phyloP scores from a whole-genome alignment of 2,888 invertebrate genomes.

The Noctua janthina region DNA sequence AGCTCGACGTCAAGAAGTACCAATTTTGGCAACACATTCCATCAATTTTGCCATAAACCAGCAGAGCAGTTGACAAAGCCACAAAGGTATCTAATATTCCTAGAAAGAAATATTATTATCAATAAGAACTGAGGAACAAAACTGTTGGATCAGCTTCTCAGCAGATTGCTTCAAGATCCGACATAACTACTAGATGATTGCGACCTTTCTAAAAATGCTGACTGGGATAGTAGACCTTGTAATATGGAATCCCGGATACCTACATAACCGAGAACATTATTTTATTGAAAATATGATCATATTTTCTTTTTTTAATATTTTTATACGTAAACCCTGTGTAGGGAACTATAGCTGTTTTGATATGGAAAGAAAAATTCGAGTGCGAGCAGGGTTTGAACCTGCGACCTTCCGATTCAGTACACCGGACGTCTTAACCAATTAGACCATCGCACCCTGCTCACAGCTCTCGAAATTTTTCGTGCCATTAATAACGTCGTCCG shows the following conservation, averaged over 20 bases:
- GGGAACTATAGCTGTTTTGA: too few relatives aligned
- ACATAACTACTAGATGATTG: conserved; percentile 29
- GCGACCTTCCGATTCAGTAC: too few relatives aligned
- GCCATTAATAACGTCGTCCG: too few relatives aligned
- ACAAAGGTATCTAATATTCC: not conserved
- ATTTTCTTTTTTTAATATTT: too few relatives aligned
- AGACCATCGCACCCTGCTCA: too few relatives aligned
- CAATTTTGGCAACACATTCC: not conserved
- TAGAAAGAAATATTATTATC: conserved; percentile 11
- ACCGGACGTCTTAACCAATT: too few relatives aligned
- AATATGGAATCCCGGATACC: conserved; percentile 6
- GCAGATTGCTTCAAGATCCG: conserved; percentile 28
- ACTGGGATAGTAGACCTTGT: conserved; percentile 1
- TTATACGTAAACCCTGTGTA: too few relatives aligned
- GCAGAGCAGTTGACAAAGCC: too few relatives aligned
- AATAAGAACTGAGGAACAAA: not conserved
- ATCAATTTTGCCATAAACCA: not conserved
- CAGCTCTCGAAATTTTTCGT: too few relatives aligned
- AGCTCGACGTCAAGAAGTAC: not conserved
- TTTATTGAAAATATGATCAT: not conserved
- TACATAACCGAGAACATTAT: not conserved
- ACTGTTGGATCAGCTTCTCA: conserved; percentile 15
- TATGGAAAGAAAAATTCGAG: too few relatives aligned
- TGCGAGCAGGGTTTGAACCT: too few relatives aligned
- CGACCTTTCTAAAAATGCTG: conserved; percentile 40